These are phyloP conservation scores for Pseudorasbora parva DNA, from an alignment of 2,113 vertebrate genomes.

Conservation along the genomic window DNA sequence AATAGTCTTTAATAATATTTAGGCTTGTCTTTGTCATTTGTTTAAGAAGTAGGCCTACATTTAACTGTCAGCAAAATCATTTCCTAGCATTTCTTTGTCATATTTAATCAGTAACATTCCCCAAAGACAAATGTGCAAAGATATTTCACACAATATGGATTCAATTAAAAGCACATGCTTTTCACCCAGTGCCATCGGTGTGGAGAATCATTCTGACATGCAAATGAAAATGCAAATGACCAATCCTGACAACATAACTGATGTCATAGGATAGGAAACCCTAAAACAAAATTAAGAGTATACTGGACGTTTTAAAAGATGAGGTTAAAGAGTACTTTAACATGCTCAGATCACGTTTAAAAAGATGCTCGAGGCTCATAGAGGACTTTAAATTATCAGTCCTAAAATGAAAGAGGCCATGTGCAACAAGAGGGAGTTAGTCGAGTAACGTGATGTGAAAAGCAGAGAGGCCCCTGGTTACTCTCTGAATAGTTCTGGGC, in stretches of 20 bases:
- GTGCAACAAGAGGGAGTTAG: not conserved
- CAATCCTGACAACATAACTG: not conserved
- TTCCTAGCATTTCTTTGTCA: not conserved
- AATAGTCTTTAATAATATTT: too few relatives aligned
- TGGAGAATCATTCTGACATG: not conserved
- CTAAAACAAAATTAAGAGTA: not conserved
- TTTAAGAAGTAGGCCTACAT: not conserved
- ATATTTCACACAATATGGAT: not conserved
- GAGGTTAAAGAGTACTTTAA: not conserved
- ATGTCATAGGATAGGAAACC: not conserved
- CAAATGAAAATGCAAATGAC: not conserved
- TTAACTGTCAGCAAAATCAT: too few relatives aligned
- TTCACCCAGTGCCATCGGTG: not conserved
- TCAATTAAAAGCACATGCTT: not conserved
- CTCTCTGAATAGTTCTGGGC: constrained; percentile 26
- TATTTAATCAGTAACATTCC: not conserved
- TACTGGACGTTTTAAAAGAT: not conserved
- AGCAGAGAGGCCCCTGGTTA: constrained; percentile 8
- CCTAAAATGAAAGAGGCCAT: not conserved
- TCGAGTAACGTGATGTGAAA: constrained; percentile 17
- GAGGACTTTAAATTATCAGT: not conserved
- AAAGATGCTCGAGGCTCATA: not conserved
- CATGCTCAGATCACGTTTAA: not conserved
- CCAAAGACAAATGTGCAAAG: not conserved
- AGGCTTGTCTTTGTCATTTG: not conserved